Evolutionary conservation across 2,797 vertebrate species (phyloP).

Genomic region (Syncerus caffer): DNA sequence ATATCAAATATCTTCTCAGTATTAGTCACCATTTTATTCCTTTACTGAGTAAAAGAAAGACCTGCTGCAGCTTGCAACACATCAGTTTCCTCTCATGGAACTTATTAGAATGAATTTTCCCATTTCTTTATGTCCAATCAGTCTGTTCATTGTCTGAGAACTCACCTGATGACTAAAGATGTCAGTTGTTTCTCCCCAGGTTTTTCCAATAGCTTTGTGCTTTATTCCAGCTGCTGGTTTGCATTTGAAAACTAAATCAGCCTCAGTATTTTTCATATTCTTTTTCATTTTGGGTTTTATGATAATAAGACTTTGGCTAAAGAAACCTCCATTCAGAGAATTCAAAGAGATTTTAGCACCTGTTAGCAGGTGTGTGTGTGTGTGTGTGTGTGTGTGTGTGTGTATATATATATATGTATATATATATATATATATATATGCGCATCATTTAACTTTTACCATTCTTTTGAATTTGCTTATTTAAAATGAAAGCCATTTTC

Average conservation of each 20-base stretch:
- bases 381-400: no score
- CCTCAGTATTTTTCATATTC: constrained; percentile 59
- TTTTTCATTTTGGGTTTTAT: constrained; percentile 72
- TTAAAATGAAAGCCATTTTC: constrained; percentile 37
- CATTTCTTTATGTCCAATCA: constrained; percentile 44
- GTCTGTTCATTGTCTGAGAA: constrained; percentile 56
- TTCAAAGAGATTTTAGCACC: constrained; percentile 59
- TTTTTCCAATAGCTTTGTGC: constrained; percentile 45
- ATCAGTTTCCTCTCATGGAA: constrained; percentile 17
- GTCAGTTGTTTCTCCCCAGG: constrained; percentile 35
- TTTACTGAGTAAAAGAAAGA: constrained; percentile 3
- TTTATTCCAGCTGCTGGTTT: constrained; percentile 71
- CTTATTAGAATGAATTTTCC: constrained; percentile 47
- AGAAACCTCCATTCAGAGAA: constrained; percentile 55
- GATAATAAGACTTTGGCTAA: constrained; percentile 61
- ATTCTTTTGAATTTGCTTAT: constrained; percentile 38
- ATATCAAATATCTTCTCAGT: neutral
- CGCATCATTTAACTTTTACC: neutral
- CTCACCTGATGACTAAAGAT: neutral
- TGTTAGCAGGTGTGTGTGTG: neutral
- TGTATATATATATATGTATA: no score
- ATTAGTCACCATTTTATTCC: neutral
- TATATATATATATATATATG: no score
- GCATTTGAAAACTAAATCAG: constrained; percentile 72
- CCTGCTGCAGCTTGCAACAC: neutral